Conservation (phyloP, 2,113 vertebrate species). For the Chloropsis cyanopogon region DNA sequence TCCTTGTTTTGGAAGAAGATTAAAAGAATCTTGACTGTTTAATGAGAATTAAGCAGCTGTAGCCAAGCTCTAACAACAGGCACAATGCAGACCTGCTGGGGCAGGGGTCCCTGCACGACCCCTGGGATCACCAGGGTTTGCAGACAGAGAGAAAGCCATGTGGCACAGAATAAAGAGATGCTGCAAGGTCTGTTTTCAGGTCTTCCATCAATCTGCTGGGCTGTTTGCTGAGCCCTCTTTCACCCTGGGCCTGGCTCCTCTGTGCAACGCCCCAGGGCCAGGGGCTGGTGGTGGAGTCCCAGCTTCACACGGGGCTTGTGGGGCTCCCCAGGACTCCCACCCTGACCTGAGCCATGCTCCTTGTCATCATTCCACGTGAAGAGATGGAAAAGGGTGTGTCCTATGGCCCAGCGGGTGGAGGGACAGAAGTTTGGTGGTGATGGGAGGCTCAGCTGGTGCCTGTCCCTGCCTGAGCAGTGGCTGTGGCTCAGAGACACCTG, state of each 20-base stretch:
- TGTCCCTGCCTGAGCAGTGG: background rate
- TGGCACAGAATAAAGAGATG: background rate
- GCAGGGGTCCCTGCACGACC: background rate
- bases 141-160: background rate
- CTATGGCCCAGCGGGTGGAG: background rate
- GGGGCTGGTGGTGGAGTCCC: background rate
- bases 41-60: background rate
- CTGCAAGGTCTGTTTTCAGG: background rate
- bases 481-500: background rate
- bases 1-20: background rate
- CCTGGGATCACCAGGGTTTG: background rate
- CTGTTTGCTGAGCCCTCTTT: background rate
- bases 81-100: background rate
- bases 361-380: background rate
- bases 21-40: background rate
- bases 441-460: rapidly evolving
- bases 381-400: background rate
- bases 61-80: background rate
- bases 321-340: background rate
- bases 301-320: background rate
- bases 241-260: background rate
- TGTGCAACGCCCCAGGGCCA: background rate
- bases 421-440: background rate
- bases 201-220: background rate
- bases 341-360: rapidly evolving